Conservation (phyloP, 1,140 invertebrate genomes). For the Papilio glaucus region DNA sequence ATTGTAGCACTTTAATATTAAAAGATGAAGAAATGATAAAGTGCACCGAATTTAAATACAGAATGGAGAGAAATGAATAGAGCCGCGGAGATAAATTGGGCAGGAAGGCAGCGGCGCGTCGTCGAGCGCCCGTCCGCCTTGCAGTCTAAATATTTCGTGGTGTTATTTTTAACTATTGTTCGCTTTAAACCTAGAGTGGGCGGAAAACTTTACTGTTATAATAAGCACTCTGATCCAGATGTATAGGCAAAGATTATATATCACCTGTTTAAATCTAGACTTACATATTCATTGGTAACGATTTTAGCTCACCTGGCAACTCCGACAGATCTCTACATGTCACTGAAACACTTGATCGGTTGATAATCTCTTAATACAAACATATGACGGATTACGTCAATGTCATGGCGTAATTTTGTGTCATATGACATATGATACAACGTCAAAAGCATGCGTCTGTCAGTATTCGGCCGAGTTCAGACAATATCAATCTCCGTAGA, state of each 20-base stretch:
- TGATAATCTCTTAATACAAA: no score
- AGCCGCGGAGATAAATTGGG: constrained; percentile 13
- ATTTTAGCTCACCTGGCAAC: no score
- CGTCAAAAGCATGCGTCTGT: no score
- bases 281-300: not conserved
- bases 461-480: no score
- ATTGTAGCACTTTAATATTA: no score
- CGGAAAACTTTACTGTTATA: not conserved
- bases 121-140: not conserved
- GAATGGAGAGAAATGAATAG: constrained; percentile 1
- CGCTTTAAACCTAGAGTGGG: not conserved
- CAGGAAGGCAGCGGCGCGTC: not conserved
- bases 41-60: constrained; percentile 2
- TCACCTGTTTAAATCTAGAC: not conserved
- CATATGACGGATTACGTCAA: no score
- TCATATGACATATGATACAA: no score
- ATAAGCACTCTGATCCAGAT: not conserved
- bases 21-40: constrained; percentile 11
- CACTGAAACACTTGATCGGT: no score
- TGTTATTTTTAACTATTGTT: constrained; percentile 26
- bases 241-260: not conserved
- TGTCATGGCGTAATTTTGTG: no score
- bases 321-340: no score
- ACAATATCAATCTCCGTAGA: no score
- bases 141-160: constrained; percentile 6